Percentiles rank a stretch among this genome's conserved stretches.
Evolutionary conservation across 2,888 invertebrate genomes (phyloP).

Genomic region (Carpatolechia fugitivella): DNA sequence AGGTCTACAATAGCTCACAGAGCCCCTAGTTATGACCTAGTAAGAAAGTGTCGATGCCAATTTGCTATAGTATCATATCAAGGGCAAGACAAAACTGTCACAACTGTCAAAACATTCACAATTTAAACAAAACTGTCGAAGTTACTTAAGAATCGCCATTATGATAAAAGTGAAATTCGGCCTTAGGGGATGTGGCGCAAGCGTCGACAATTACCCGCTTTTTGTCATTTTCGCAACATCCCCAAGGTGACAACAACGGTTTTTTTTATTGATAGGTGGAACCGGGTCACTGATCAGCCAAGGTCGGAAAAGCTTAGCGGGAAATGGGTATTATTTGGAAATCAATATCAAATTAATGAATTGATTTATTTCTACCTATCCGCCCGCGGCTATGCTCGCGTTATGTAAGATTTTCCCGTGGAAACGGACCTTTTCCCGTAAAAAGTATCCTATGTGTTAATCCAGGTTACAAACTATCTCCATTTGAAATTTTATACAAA

Average conservation of each 20-base stretch:
- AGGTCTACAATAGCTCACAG: too few relatives aligned
- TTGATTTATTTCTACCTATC: too few relatives aligned
- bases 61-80: neutral
- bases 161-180: slow-evolving; percentile 29
- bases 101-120: too few relatives aligned
- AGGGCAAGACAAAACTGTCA: neutral
- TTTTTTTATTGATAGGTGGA: slow-evolving; percentile 17
- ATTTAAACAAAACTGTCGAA: neutral
- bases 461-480: too few relatives aligned
- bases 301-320: slow-evolving; percentile 9
- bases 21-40: too few relatives aligned
- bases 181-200: slow-evolving; percentile 23
- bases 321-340: neutral
- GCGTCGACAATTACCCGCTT: slow-evolving; percentile 14
- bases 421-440: too few relatives aligned
- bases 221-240: slow-evolving; percentile 25
- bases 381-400: too few relatives aligned
- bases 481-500: too few relatives aligned
- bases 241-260: slow-evolving; percentile 24
- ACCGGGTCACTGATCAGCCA: slow-evolving; percentile 17
- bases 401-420: too few relatives aligned
- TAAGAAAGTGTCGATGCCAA: neutral
- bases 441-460: too few relatives aligned
- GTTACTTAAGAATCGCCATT: slow-evolving; percentile 7
- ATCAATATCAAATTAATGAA: too few relatives aligned